A percentile compares a stretch with the other conserved stretches of the same genome.
Conservation (phyloP, 2,888 invertebrate genomes). For the Acrobasis repandana region DNA sequence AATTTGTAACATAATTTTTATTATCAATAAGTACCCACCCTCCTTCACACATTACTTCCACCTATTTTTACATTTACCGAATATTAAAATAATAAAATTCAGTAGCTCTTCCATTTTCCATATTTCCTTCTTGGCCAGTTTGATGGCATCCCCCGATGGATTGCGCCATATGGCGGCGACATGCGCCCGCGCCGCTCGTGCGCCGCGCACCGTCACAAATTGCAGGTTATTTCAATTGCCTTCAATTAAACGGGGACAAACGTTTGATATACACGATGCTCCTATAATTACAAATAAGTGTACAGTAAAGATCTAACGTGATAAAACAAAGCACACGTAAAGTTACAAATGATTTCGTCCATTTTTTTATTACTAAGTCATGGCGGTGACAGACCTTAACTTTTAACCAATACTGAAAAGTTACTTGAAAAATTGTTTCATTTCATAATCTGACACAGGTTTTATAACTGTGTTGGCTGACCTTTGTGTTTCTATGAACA, state of each 20-base stretch:
- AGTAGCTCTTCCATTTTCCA: slow-evolving; percentile 31
- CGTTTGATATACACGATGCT: slow-evolving; percentile 44
- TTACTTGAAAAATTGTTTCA: neutral
- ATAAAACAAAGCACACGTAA: neutral
- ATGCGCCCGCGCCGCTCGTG: slow-evolving; percentile 62
- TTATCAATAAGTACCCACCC: too few relatives aligned
- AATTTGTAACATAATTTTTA: neutral
- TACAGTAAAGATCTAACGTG: slow-evolving; percentile 8
- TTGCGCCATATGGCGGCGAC: slow-evolving; percentile 70
- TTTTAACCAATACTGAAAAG: neutral
- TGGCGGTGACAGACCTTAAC: too few relatives aligned
- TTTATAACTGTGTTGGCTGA: neutral
- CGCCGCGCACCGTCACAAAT: slow-evolving; percentile 56
- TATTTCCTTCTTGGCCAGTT: slow-evolving; percentile 40
- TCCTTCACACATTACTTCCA: too few relatives aligned
- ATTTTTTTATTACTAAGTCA: too few relatives aligned
- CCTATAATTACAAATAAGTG: slow-evolving; percentile 25
- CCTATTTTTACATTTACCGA: too few relatives aligned
- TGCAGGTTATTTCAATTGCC: slow-evolving; percentile 75
- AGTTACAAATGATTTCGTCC: too few relatives aligned
- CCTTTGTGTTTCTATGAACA: neutral
- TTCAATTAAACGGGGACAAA: slow-evolving; percentile 61
- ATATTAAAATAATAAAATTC: neutral
- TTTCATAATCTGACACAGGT: neutral
- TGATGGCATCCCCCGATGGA: slow-evolving; percentile 53